These are phyloP conservation scores for Diaperis boleti DNA, from an alignment of 2,888 invertebrate genomes.

Conservation along the genomic window DNA sequence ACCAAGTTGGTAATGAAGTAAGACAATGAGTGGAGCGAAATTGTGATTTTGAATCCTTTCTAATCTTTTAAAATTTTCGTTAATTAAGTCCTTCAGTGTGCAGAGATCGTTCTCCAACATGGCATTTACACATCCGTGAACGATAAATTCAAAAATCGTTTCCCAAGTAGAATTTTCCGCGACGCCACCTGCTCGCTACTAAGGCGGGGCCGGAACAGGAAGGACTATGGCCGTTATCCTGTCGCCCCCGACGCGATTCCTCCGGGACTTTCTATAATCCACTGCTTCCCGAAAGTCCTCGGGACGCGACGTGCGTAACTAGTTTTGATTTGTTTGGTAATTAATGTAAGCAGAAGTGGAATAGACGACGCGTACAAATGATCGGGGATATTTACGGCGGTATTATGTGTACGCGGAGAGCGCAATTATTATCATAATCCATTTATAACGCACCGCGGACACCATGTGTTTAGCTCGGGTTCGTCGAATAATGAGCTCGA, in stretches of 20 bases:
- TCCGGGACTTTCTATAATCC: slow-evolving; percentile 44
- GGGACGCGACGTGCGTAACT: slow-evolving; percentile 11
- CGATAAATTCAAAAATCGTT: slow-evolving; percentile 2
- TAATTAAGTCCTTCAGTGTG: too few relatives aligned
- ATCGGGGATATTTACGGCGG: slow-evolving; percentile 45
- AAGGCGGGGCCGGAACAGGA: slow-evolving; percentile 34
- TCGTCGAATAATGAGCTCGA: slow-evolving; percentile 35
- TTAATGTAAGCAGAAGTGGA: slow-evolving; percentile 14
- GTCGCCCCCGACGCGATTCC: slow-evolving; percentile 39
- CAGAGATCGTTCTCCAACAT: too few relatives aligned
- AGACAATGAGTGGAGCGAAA: too few relatives aligned
- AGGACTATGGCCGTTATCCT: slow-evolving; percentile 38
- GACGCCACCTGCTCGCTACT: slow-evolving; percentile 33
- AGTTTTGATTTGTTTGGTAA: slow-evolving; percentile 30
- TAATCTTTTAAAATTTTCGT: too few relatives aligned
- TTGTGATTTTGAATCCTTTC: too few relatives aligned
- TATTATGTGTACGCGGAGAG: slow-evolving; percentile 41
- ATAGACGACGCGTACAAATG: slow-evolving; percentile 17
- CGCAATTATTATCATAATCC: slow-evolving; percentile 48
- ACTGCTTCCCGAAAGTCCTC: slow-evolving; percentile 44
- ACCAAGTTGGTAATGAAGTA: too few relatives aligned
- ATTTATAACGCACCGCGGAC: slow-evolving; percentile 47
- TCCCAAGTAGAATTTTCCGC: slow-evolving; percentile 12
- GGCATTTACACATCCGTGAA: too few relatives aligned
- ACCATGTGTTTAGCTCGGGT: slow-evolving; percentile 49